Percentiles rank a stretch among this genome's conserved stretches.
Conservation (phyloP, 2,888 invertebrate species). For the Halictus quadricinctus region DNA sequence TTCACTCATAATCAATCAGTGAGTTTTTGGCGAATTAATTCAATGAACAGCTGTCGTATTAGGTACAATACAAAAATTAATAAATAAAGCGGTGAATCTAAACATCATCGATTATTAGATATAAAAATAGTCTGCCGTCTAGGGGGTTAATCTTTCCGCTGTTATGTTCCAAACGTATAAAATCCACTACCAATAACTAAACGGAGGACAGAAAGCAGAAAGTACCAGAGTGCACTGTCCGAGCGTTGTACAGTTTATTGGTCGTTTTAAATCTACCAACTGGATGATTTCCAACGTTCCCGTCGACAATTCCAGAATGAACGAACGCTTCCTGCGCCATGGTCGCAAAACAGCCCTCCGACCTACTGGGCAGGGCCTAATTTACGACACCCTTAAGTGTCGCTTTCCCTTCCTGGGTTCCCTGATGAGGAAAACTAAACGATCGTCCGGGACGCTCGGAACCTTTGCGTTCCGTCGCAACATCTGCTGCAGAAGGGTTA, state of each 20-base stretch:
- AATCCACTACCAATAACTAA: not conserved
- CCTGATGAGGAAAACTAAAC: not conserved
- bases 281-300: not conserved
- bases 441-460: not conserved
- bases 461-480: not conserved
- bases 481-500: not conserved
- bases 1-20: too few relatives aligned
- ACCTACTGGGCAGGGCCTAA: not conserved
- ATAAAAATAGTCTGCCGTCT: too few relatives aligned
- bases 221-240: not conserved
- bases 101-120: too few relatives aligned
- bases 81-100: not conserved
- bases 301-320: not conserved
- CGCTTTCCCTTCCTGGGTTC: not conserved
- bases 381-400: slow-evolving; percentile 8
- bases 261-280: not conserved
- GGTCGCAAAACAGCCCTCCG: not conserved
- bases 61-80: not conserved
- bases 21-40: too few relatives aligned
- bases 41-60: too few relatives aligned
- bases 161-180: not conserved
- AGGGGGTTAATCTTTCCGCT: not conserved
- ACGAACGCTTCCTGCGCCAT: not conserved
- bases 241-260: not conserved
- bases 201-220: not conserved